Base-by-base conservation (phyloP, 2,113 vertebrate genomes). In the Rhipidura dahli region DNA sequence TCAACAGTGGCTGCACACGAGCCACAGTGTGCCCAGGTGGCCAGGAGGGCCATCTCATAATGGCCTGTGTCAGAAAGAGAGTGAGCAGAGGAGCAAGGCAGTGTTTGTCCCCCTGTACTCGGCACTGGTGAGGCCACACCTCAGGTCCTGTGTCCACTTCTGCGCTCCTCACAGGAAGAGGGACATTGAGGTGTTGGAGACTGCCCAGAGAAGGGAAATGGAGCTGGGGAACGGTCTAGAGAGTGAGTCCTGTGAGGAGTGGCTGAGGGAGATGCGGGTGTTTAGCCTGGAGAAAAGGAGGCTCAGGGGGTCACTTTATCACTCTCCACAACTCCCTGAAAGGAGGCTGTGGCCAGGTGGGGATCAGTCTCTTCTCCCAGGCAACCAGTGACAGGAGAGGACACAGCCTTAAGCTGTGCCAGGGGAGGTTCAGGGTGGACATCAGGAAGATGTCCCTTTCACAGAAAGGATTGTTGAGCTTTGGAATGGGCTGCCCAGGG, bases 61-160 rank as follows among this genome's bases (percentile, higher is more conserved):
- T 14, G 31, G 47, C 15, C 35, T 49, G 26, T 23, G 6, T 28
- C 31, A 90, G 71, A 6, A 69, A 23, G 2, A 30, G 24, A 5
- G 23, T 42, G 40, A 33, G 21, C 56, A 77, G 31, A 70, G 56
- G 31, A 37, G 3, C 27, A 37, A 1, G 3, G 13, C 23, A 33
- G 49, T 1, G 31, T 63, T 2, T 28, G 26, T 27, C 1, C 22
- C 47, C 10, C n/a, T 76, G 26, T 33, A 4, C 54, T 27, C 0
- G 1, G 39, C 33, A 59, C 14, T 75, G 53, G 16, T 13, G 39
- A 53, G 4, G n/a, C 30, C 8, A 4, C 30, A 47, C 16, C n/a
- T 47, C 1, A 3, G 42, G 4, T 4, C 0, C 49, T 47, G 10
- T 28, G 66, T 10, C 14, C 57, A 35, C 7, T 6, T 49, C 22